phyloP scores from a whole-genome alignment of 1,140 invertebrate genomes.

The Andricus grossulariae region DNA sequence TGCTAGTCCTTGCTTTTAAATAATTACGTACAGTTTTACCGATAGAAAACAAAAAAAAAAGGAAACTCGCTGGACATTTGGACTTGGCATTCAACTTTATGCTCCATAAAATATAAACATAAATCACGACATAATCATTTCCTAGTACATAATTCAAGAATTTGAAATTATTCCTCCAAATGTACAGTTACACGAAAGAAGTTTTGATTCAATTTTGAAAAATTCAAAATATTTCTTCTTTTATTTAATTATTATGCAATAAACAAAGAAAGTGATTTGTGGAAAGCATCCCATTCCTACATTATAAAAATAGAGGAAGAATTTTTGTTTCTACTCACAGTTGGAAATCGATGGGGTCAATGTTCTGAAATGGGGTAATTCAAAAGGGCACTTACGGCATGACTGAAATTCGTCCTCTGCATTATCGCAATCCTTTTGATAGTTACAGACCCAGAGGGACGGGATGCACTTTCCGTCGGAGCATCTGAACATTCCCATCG shows the following conservation, averaged over 20 bases:
- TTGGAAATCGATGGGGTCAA: no score
- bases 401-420: conserved; percentile 93
- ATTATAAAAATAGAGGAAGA: no score
- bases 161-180: no score
- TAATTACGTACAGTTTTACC: conserved; percentile 32
- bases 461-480: conserved; percentile 92
- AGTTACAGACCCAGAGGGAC: conserved; percentile 89
- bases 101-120: conserved; percentile 21
- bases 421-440: conserved; percentile 91
- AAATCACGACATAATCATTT: background rate
- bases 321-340: no score
- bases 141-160: no score
- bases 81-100: conserved; percentile 26
- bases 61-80: conserved; percentile 8
- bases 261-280: no score
- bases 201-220: no score
- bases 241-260: no score
- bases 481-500: conserved; percentile 86
- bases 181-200: no score
- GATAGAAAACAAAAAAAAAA: background rate
- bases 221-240: no score
- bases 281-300: no score
- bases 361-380: background rate
- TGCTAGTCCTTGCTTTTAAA: conserved; percentile 35
- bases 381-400: conserved; percentile 85